These are phyloP conservation scores for Drosophila kohkoa DNA, from an alignment of 1,140 invertebrate genomes.

Conservation along the genomic window DNA sequence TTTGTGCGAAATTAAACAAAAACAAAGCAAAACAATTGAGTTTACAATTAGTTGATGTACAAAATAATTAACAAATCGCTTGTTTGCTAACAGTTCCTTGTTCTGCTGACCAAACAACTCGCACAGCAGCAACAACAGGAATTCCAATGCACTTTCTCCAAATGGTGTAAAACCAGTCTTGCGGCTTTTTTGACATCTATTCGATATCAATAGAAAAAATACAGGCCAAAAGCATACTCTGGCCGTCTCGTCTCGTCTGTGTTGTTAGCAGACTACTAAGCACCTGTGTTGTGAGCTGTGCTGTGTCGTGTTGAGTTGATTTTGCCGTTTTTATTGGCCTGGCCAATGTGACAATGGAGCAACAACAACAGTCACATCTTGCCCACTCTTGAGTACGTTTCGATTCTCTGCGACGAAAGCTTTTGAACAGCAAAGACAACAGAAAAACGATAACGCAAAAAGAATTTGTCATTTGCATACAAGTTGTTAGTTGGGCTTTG, in stretches of 20 bases:
- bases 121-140: conserved; percentile 2
- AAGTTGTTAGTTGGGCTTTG: conserved; percentile 10
- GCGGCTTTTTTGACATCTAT: conserved; percentile 78
- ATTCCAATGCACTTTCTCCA: conserved; percentile 79
- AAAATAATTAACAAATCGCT: conserved; percentile 21
- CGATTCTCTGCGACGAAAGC: conserved; percentile 30
- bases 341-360: conserved; percentile 45
- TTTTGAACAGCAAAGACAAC: too few relatives aligned
- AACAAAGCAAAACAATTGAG: conserved; percentile 1
- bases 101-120: conserved; percentile 9
- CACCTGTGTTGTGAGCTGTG: conserved; percentile 32
- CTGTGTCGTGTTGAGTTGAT: conserved; percentile 24
- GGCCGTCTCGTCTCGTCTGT: conserved; percentile 47
- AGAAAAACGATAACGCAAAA: conserved; percentile 31
- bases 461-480: conserved; percentile 70
- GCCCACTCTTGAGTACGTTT: conserved; percentile 64
- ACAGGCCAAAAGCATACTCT: conserved; percentile 58
- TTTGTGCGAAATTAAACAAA: not conserved
- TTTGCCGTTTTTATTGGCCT: conserved; percentile 41
- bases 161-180: conserved; percentile 69
- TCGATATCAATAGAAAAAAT: conserved; percentile 78
- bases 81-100: not conserved
- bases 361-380: conserved; percentile 67
- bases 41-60: not conserved
- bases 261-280: conserved; percentile 68